A percentile compares a stretch with the other conserved stretches of the same genome.
These are phyloP conservation scores for Leuciscus waleckii DNA, from an alignment of 2,797 vertebrate species.

Conservation along the genomic window DNA sequence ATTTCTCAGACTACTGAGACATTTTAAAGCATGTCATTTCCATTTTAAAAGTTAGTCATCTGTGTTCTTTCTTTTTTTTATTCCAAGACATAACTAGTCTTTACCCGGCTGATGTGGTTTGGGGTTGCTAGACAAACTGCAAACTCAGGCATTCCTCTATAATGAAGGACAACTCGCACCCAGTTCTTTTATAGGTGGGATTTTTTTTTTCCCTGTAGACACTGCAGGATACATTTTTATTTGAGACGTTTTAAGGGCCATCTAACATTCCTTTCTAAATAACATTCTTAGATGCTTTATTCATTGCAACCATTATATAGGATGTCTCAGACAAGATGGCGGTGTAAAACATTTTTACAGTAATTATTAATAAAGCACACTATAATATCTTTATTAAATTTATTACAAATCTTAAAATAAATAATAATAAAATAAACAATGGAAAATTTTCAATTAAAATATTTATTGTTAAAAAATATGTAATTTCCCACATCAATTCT, in stretches of 20 bases:
- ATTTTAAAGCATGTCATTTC: constrained; percentile 28
- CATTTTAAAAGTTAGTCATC: constrained; percentile 18
- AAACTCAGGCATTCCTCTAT: constrained; percentile 37
- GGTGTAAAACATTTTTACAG: not conserved
- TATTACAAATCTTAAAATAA: no score
- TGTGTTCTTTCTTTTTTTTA: not conserved
- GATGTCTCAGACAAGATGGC: not conserved
- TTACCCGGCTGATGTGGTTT: constrained; percentile 36
- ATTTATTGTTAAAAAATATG: not conserved
- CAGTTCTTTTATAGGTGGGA: constrained; percentile 9
- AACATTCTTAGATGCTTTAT: constrained; percentile 3
- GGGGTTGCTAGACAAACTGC: constrained; percentile 45
- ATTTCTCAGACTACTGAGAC: constrained; percentile 24
- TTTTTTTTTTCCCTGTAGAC: not conserved
- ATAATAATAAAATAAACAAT: no score
- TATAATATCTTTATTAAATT: not conserved
- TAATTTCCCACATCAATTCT: constrained; percentile 17
- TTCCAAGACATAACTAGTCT: constrained; percentile 23
- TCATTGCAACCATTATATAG: constrained; percentile 14
- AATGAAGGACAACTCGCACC: constrained; percentile 40
- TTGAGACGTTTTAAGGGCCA: constrained; percentile 5
- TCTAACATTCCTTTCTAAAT: constrained; percentile 31
- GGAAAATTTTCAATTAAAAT: not conserved
- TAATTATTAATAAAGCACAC: not conserved
- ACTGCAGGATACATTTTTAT: constrained; percentile 45